Percentiles rank a stretch among this genome's conserved stretches.
These are phyloP conservation scores for Nephotettix cincticeps DNA, from an alignment of 1,140 invertebrate genomes.

Conservation along the genomic window DNA sequence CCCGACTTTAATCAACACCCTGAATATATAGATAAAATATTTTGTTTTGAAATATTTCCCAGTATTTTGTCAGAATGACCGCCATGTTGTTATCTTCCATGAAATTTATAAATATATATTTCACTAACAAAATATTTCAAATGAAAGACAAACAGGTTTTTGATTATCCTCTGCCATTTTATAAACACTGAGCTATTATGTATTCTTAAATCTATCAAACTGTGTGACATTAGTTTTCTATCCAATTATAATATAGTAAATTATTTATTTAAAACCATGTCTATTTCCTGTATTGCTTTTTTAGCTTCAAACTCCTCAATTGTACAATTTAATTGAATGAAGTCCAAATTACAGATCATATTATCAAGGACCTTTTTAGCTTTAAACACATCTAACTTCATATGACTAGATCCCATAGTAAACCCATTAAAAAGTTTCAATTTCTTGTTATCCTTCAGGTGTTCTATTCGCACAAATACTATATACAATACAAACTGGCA, in stretches of 20 bases:
- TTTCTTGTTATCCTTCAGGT: conserved; percentile 39
- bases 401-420: conserved; percentile 48
- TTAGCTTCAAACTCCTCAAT: background rate
- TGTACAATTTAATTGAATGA: conserved; percentile 20
- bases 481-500: conserved; percentile 66
- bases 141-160: too few relatives aligned
- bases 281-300: background rate
- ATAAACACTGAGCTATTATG: too few relatives aligned
- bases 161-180: too few relatives aligned
- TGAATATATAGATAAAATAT: too few relatives aligned
- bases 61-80: too few relatives aligned
- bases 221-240: too few relatives aligned
- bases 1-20: too few relatives aligned
- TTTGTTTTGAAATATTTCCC: too few relatives aligned
- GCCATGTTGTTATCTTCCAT: too few relatives aligned
- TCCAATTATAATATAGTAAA: background rate
- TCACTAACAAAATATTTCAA: too few relatives aligned
- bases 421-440: conserved; percentile 44
- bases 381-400: conserved; percentile 48
- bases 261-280: background rate
- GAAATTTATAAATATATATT: too few relatives aligned
- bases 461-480: conserved; percentile 52
- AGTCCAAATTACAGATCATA: conserved; percentile 9
- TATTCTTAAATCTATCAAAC: too few relatives aligned
- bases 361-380: conserved; percentile 23